Evolutionary conservation across 2,797 vertebrate species (phyloP), one percentile per base, ranked within the genome.

Genomic region (Channa striata): DNA sequence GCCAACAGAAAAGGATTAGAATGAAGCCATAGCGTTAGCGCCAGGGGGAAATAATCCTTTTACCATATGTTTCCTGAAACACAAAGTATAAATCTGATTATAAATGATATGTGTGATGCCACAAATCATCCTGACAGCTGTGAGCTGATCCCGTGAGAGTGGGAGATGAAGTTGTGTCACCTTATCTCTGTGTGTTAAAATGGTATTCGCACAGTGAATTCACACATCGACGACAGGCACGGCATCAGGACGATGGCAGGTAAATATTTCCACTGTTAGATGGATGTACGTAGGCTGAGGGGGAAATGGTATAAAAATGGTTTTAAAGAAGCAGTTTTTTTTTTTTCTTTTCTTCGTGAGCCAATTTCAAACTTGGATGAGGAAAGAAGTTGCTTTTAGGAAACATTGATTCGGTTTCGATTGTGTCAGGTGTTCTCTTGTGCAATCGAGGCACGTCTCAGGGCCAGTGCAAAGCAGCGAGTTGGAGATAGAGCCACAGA

Each of bases 41-140:
- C 51, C 8, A 34, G 11, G 19, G 25, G 51, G 57, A 49, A 21
- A 34, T 40, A 16, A 34, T 74, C 33, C 2, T 53, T 69, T 65
- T 42, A 25, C 19, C 16, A 10, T 25, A 9, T 21, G 17, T 30
- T 17, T 17, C 7, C 34, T 46, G 12, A 54, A 61, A 54, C 37
- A 33, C 20, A 62, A 65, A 53, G 30, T 47, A 9, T 54, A 46
- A 56, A 59, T 60, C 17, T 43, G 44, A 78, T 75, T 9, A 30
- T 30, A 52, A 54, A 49, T 74, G 53, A 65, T 63, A 60, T 8
- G 36, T 60, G 42, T 63, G 42, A 53, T n/a, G 68, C 68, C 48
- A 44, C 57, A 82, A 80, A 80, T 82, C 63, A 69, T 64, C 37
- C 44, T 70, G 75, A 74, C 68, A 74, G 59, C 54, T 75, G 44